These are phyloP conservation scores for Sakesphorus luctuosus DNA, from an alignment of 2,113 vertebrate species.

Conservation along the genomic window DNA sequence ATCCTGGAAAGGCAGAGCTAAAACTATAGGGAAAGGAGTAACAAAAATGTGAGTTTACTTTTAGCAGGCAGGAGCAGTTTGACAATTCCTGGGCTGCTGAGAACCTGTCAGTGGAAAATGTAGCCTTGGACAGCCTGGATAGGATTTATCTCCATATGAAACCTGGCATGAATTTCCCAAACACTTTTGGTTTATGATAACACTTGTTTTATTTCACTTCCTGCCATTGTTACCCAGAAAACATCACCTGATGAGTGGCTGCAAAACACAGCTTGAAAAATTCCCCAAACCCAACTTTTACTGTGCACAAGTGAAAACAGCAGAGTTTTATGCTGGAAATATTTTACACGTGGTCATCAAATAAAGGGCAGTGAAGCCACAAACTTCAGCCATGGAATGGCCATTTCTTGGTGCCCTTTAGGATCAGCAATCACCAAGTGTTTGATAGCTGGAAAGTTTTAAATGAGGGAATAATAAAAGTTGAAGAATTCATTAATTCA, in stretches of 20 bases:
- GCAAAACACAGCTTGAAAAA: not conserved
- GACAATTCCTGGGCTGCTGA: not conserved
- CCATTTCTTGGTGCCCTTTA: not conserved
- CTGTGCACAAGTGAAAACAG: not conserved
- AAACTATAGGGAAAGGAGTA: not conserved
- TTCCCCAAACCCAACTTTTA: not conserved
- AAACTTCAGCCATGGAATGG: not conserved
- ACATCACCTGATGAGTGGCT: not conserved
- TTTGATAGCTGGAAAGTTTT: not conserved
- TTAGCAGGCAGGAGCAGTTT: not conserved
- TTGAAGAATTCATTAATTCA: not conserved
- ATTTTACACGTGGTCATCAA: not conserved
- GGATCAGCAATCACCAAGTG: not conserved
- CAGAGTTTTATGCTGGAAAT: not conserved
- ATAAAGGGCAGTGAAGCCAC: not conserved
- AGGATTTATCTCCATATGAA: slow-evolving; percentile 33
- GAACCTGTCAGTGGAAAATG: not conserved
- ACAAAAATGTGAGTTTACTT: not conserved
- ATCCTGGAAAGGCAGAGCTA: not conserved
- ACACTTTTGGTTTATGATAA: slow-evolving; percentile 13
- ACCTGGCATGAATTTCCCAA: slow-evolving; percentile 38
- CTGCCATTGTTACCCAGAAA: slow-evolving; percentile 58
- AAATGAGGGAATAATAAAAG: not conserved
- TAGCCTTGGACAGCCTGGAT: not conserved
- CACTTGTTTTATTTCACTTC: slow-evolving; percentile 30